Evolutionary conservation across 1,140 invertebrate species (phyloP), one percentile per base, ranked within the genome.

Genomic region (Catajapyx aquilonaris): DNA sequence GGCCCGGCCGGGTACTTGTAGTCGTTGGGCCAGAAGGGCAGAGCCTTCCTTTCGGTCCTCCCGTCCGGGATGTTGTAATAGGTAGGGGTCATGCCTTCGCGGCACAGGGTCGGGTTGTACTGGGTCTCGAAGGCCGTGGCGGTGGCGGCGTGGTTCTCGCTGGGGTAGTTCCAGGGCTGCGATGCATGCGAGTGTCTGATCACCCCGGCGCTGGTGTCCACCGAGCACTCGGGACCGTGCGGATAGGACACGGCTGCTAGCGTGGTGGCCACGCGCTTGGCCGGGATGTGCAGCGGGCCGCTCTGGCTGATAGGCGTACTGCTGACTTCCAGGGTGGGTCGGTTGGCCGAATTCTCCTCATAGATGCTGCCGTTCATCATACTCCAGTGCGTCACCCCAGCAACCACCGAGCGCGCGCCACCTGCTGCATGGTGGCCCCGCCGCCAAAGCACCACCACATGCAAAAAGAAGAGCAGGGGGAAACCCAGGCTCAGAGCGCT

Each of bases 331-430:
- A 18, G 13, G 23, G 15, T 38, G 2, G 37, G 15, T 17, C 37
- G 15, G 25, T 22, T 38, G 28, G 34, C 13, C 51, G 71, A 72
- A 57, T 68, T 69, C 58, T 78, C 73, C 56, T 76, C 74, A 66
- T 79, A 76, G 34, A 69, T 55, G 50, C 64, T 60, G 40, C 71
- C 73, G 71, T 78, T 79, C 76, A 79, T 79, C 75, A 79, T 79
- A 51, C 61, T 64, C 68, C 75, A 77, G 74, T 73, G 76, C 61
- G 68, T 69, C 64, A 75, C 69, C 68, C 73, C 73, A 72, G 73
- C n/a, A n/a, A n/a, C n/a, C n/a, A n/a, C n/a, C n/a, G n/a, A n/a
- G n/a, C n/a, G n/a, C n/a, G n/a, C n/a, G n/a, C n/a, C n/a, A n/a
- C n/a, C n/a, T n/a, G n/a, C n/a, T n/a, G n/a, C n/a, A n/a, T n/a